These are phyloP conservation scores for Drosophila planitibia DNA, from an alignment of 2,888 invertebrate species.

Conservation along the genomic window DNA sequence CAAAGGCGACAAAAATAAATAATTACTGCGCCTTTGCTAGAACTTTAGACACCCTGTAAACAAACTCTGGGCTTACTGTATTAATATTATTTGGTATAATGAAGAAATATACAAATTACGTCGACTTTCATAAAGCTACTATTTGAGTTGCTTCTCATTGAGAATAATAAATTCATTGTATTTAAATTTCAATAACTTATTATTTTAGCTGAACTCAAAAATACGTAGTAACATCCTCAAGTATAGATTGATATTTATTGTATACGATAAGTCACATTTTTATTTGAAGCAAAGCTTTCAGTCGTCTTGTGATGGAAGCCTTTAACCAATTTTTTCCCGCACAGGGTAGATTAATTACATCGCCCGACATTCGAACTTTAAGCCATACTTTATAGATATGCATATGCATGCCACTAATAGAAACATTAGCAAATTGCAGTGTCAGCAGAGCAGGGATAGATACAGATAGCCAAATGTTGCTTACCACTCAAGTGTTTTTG, in stretches of 20 bases:
- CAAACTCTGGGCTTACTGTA: neutral
- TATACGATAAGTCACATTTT: neutral
- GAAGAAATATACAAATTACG: neutral
- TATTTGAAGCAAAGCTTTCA: neutral
- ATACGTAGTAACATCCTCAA: neutral
- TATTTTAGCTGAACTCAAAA: neutral
- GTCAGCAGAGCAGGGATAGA: neutral
- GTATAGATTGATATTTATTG: neutral
- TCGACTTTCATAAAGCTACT: neutral
- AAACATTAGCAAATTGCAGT: conserved; percentile 13
- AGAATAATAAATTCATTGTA: neutral
- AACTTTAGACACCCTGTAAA: neutral
- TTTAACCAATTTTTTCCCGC: neutral
- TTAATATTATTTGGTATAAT: no score
- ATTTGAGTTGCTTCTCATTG: neutral
- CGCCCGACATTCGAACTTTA: neutral
- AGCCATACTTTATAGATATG: neutral
- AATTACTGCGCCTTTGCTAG: neutral
- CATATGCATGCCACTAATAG: conserved; percentile 2
- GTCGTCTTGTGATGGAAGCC: neutral
- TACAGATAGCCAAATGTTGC: conserved; percentile 20
- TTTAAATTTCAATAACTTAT: neutral
- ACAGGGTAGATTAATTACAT: neutral
- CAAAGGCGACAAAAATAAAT: neutral
- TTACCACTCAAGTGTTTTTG: conserved; percentile 58